These are phyloP conservation scores for Macroglossus sobrinus DNA, from an alignment of 2,113 vertebrate species.

Conservation along the genomic window DNA sequence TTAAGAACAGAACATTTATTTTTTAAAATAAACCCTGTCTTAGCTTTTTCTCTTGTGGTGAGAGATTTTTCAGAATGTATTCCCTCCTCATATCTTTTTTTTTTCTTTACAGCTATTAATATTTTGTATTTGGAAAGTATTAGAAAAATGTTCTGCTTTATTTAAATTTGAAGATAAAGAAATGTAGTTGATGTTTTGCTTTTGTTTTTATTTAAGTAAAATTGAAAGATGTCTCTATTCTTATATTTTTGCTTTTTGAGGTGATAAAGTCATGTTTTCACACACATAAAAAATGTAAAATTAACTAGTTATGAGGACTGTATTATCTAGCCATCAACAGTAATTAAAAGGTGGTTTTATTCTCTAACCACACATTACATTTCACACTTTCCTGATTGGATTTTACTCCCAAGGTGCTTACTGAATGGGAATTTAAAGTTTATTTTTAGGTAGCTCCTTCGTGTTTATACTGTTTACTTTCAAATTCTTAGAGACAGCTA, in stretches of 20 bases:
- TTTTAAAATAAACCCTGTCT: neutral
- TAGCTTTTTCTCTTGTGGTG: neutral
- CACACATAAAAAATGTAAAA: neutral
- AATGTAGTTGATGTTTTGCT: neutral
- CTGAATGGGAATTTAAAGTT: slow-evolving; percentile 48
- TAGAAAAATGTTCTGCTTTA: neutral
- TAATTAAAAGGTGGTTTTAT: slow-evolving; percentile 68
- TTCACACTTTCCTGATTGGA: slow-evolving; percentile 53
- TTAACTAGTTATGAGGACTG: neutral
- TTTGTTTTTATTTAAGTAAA: slow-evolving; percentile 17
- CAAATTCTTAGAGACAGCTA: slow-evolving; percentile 30
- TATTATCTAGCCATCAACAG: slow-evolving; percentile 18
- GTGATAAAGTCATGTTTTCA: slow-evolving; percentile 14
- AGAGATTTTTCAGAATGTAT: neutral
- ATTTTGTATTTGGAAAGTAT: neutral
- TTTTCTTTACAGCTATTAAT: neutral
- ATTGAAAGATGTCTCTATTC: neutral
- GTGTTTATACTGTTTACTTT: slow-evolving; percentile 46
- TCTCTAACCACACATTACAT: slow-evolving; percentile 36
- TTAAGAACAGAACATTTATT: neutral
- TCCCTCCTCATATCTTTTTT: neutral
- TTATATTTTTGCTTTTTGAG: neutral
- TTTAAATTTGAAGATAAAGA: neutral
- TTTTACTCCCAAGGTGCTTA: slow-evolving; percentile 48
- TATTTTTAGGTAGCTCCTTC: slow-evolving; percentile 61